These are phyloP conservation scores for Glossosoma conforme DNA, from an alignment of 1,140 invertebrate species.

Conservation along the genomic window DNA sequence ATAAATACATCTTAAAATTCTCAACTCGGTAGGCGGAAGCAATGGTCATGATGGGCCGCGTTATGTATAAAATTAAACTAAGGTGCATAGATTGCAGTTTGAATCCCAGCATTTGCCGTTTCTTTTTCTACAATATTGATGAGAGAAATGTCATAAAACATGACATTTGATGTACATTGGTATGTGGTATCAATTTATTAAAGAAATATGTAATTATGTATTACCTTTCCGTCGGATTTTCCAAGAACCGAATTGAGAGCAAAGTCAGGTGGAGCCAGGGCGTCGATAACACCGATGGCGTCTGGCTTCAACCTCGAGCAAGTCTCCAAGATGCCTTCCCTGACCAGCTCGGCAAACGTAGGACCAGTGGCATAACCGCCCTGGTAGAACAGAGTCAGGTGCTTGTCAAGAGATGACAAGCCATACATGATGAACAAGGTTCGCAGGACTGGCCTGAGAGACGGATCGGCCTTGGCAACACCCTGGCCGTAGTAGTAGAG, in stretches of 20 bases:
- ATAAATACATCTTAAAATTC: too few species aligned
- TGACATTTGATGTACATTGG: too few species aligned
- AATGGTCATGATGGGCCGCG: too few species aligned
- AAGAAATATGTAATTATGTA: too few species aligned
- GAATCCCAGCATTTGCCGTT: too few species aligned
- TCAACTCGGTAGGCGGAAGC: too few species aligned
- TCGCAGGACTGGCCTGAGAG: constrained; percentile 54
- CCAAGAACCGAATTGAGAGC: constrained; percentile 82
- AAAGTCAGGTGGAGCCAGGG: constrained; percentile 69
- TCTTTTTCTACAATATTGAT: too few species aligned
- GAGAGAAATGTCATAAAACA: too few species aligned
- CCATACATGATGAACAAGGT: constrained; percentile 69
- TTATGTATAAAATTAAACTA: too few species aligned
- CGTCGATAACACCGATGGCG: constrained; percentile 66
- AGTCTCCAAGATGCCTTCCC: constrained; percentile 56
- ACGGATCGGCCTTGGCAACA: constrained; percentile 48
- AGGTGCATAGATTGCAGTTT: too few species aligned
- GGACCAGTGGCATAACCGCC: constrained; percentile 59
- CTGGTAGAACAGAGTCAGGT: constrained; percentile 71
- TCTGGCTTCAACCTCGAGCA: constrained; percentile 66
- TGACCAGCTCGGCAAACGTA: constrained; percentile 43
- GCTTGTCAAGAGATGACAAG: constrained; percentile 66
- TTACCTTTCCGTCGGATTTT: constrained; percentile 74
- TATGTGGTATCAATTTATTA: too few species aligned
- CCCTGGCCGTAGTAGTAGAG: constrained; percentile 55